Conservation (phyloP, 1,140 invertebrate genomes). For the Saxidomus purpurata region DNA sequence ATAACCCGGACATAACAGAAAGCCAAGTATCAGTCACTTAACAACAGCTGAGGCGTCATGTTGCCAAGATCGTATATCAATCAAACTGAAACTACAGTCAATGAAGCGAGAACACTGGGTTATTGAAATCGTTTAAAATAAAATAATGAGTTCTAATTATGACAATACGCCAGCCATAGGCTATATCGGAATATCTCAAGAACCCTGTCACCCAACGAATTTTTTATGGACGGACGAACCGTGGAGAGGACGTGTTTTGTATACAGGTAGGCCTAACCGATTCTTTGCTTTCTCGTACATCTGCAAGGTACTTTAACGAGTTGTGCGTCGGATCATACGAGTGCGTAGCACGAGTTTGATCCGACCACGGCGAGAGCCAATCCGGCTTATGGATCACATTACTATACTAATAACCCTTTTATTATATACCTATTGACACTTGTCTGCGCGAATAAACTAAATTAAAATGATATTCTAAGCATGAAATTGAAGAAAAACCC, state of each 20-base stretch:
- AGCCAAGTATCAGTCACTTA: background rate
- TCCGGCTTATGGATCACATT: no score
- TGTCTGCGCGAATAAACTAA: no score
- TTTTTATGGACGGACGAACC: constrained; percentile 64
- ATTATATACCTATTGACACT: no score
- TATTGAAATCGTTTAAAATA: background rate
- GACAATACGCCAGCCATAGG: background rate
- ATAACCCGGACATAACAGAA: background rate
- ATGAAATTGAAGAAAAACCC: no score
- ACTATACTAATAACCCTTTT: no score
- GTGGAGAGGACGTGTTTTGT: constrained; percentile 57
- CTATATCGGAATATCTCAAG: constrained; percentile 58
- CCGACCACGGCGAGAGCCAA: no score
- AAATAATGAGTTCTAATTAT: constrained; percentile 51
- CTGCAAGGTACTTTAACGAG: no score
- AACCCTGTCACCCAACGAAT: constrained; percentile 57
- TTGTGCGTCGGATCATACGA: no score
- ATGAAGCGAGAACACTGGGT: constrained; percentile 39
- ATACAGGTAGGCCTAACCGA: constrained; percentile 41
- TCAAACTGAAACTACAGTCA: constrained; percentile 65
- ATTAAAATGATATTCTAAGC: no score
- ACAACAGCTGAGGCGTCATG: constrained; percentile 28
- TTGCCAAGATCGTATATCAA: constrained; percentile 30
- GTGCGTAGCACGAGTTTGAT: no score
- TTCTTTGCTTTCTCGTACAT: no score